A percentile compares a stretch with the other conserved stretches of the same genome.
Conservation (phyloP, 2,113 vertebrate species). For the Odocoileus virginianus region DNA sequence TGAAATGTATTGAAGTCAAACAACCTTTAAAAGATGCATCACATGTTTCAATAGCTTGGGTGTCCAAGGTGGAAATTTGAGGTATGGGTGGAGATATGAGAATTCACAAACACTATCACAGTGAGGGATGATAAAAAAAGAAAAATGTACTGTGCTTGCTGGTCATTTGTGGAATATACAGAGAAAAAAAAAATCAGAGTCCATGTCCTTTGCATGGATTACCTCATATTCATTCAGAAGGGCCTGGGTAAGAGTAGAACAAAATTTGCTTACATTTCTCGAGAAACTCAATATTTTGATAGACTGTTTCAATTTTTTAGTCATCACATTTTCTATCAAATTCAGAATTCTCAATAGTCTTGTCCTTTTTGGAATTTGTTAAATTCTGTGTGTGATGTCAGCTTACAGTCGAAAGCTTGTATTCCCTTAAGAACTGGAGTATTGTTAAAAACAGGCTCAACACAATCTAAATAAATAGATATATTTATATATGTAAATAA, state of each 20-base stretch:
- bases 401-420: background rate
- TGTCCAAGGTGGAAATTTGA: background rate
- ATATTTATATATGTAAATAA: background rate
- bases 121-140: background rate
- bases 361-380: background rate
- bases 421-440: background rate
- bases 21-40: background rate
- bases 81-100: background rate
- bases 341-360: background rate
- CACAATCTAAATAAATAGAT: background rate
- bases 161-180: background rate
- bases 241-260: background rate
- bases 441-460: background rate
- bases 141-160: background rate
- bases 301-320: background rate
- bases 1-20: background rate
- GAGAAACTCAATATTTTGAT: background rate
- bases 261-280: background rate
- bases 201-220: fast-evolving
- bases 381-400: background rate
- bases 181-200: background rate
- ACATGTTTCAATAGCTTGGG: background rate
- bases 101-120: background rate
- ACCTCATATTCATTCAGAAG: background rate
- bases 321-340: background rate